Evolutionary conservation across 92 coral and sea anemone genomes (phyloP).

Genomic region (Phenganax marumi): DNA sequence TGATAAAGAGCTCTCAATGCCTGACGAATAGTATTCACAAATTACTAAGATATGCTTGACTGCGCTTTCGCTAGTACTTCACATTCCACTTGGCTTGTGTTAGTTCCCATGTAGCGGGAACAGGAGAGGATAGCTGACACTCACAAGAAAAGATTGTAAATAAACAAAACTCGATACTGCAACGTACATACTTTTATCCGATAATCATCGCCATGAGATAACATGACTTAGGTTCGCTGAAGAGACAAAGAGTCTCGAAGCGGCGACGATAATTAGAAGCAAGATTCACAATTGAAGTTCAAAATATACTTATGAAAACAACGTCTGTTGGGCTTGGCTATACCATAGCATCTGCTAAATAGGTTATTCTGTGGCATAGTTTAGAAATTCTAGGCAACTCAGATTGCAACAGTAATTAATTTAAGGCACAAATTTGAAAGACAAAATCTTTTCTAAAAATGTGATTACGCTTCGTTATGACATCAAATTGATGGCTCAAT

Average conservation of each 20-base stretch:
- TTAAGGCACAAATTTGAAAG: no score
- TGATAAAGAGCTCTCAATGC: not conserved
- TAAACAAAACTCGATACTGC: slow-evolving; percentile 4
- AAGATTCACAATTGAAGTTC: not conserved
- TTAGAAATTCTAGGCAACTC: no score
- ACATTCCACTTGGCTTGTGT: not conserved
- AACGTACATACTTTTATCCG: slow-evolving; percentile 12
- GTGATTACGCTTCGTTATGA: no score
- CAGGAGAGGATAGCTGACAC: not conserved
- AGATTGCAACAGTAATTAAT: no score
- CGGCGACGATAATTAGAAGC: slow-evolving; percentile 5
- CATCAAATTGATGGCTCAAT: no score
- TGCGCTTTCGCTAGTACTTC: slow-evolving; percentile 3
- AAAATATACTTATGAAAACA: no score
- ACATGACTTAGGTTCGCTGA: not conserved
- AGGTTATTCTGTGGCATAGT: no score
- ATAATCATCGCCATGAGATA: slow-evolving; percentile 16
- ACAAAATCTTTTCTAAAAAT: no score
- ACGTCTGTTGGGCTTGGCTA: no score
- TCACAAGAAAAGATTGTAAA: not conserved
- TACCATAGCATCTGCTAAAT: no score
- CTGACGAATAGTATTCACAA: slow-evolving; percentile 8
- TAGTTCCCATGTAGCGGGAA: not conserved
- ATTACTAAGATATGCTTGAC: not conserved
- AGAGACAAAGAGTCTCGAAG: slow-evolving; percentile 9